phyloP scores from a whole-genome alignment of 2,797 vertebrate species.

The Rhynchotus rufescens region DNA sequence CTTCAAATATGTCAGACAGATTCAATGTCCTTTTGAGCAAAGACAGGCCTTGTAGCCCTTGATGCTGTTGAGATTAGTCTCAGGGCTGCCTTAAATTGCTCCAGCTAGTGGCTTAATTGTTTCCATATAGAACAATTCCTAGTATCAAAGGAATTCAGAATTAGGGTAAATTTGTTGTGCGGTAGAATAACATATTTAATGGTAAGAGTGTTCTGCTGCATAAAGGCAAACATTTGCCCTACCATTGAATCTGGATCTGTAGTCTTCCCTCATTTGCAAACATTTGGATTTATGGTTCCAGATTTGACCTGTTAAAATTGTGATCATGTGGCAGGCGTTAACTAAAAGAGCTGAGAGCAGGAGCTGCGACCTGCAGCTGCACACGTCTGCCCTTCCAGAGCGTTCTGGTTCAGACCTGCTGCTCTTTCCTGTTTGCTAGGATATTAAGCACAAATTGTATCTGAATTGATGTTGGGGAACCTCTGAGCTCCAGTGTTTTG shows the following conservation, averaged over 20 bases:
- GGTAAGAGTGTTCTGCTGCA: slow-evolving; percentile 32
- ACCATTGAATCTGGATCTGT: background rate
- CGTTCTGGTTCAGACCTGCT: background rate
- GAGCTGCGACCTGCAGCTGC: background rate
- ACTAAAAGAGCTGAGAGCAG: background rate
- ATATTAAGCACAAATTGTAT: background rate
- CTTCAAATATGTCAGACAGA: background rate
- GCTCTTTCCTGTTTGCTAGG: background rate
- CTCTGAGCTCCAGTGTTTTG: background rate
- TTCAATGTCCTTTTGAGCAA: background rate
- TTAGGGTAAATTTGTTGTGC: slow-evolving; percentile 29
- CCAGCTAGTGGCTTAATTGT: slow-evolving; percentile 43
- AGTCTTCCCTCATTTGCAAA: background rate
- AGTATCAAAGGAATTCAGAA: slow-evolving; percentile 46
- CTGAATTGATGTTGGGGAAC: background rate
- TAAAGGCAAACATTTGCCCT: slow-evolving; percentile 36
- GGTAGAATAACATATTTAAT: slow-evolving; percentile 43
- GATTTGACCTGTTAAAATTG: background rate
- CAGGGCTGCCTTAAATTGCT: slow-evolving; percentile 38
- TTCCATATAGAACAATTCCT: slow-evolving; percentile 42
- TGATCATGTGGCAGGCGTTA: background rate
- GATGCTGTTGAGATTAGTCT: slow-evolving; percentile 21
- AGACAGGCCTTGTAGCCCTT: slow-evolving; percentile 7
- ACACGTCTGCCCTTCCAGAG: background rate
- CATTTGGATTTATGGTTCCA: background rate